Conservation (phyloP, 2,797 vertebrate species). For the Chelonia mydas region DNA sequence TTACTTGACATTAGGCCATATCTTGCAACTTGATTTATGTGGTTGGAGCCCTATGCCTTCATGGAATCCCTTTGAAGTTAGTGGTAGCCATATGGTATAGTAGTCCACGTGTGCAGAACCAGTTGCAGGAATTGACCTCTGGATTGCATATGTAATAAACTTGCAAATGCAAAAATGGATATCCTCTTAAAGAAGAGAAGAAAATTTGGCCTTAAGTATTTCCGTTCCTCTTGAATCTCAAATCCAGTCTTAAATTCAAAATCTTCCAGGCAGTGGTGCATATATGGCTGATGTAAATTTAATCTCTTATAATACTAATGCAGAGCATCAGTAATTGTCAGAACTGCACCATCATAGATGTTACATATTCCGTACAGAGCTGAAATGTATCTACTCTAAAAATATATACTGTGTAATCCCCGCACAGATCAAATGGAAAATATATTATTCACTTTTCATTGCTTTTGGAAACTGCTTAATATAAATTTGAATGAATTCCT, state of each 20-base stretch:
- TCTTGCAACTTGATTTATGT: background rate
- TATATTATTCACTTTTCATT: background rate
- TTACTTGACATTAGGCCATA: background rate
- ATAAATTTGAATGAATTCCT: background rate
- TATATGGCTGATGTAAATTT: background rate
- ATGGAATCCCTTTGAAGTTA: background rate
- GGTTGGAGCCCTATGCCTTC: background rate
- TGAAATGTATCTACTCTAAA: background rate
- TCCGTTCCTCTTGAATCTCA: background rate
- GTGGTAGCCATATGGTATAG: background rate
- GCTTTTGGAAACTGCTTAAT: constrained; percentile 18
- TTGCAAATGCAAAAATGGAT: background rate
- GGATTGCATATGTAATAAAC: accelerated
- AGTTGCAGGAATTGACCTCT: accelerated
- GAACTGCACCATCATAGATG: background rate
- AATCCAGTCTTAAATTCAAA: background rate
- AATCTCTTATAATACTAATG: too few relatives aligned
- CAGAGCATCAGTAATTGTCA: background rate
- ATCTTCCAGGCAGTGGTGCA: background rate
- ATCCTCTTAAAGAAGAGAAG: background rate
- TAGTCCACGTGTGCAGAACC: background rate
- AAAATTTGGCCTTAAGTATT: background rate
- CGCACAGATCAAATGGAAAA: background rate
- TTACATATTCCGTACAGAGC: background rate
- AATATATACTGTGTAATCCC: background rate